Percentiles rank a stretch among this genome's conserved stretches.
Evolutionary conservation across 2,113 vertebrate species (phyloP).

Genomic region (Dasyprocta punctata): DNA sequence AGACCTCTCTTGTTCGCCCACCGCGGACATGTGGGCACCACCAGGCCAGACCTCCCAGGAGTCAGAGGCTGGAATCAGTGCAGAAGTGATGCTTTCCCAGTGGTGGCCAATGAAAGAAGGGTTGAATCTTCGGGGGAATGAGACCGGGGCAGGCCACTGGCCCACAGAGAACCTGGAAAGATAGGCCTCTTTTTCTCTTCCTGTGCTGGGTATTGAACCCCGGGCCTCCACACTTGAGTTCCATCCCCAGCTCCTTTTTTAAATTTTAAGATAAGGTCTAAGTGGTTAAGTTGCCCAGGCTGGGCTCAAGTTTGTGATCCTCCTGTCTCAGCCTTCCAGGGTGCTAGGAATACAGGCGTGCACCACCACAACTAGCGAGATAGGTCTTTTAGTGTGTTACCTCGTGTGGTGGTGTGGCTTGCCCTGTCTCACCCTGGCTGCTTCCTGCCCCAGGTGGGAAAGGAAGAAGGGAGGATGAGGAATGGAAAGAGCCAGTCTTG

Average conservation of each 20-base stretch:
- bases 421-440: not conserved
- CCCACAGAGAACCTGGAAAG: not conserved
- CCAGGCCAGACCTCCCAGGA: conserved; percentile 69
- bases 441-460: not conserved
- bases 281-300: not conserved
- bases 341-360: not conserved
- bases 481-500: not conserved
- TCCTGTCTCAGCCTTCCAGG: not conserved
- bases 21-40: conserved; percentile 52
- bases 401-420: not conserved
- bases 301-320: not conserved
- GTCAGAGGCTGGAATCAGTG: conserved; percentile 39
- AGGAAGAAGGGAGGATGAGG: not conserved
- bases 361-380: not conserved
- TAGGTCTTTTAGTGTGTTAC: too few species aligned
- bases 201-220: not conserved
- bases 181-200: not conserved
- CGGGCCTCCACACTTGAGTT: not conserved
- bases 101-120: not conserved
- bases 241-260: not conserved
- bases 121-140: not conserved
- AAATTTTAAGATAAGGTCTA: too few species aligned
- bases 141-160: not conserved
- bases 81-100: conserved; percentile 39
- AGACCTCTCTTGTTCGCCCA: conserved; percentile 57